Percentiles rank a stretch among this genome's conserved stretches.
These are phyloP conservation scores for Hydractinia symbiolongicarpus DNA, from an alignment of 30 jellyfish, hydroid and myxozoan species.

Conservation along the genomic window DNA sequence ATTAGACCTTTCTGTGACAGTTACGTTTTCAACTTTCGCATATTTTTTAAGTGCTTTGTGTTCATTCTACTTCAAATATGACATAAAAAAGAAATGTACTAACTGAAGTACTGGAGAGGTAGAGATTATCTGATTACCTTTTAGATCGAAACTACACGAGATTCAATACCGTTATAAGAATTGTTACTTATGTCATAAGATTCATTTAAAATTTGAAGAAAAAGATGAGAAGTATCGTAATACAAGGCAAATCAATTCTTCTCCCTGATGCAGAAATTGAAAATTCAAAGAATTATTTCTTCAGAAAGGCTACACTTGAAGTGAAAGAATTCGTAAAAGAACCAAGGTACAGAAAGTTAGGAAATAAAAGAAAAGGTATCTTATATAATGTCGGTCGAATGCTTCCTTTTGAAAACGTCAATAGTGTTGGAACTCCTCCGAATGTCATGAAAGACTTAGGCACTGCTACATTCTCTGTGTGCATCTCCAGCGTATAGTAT, in stretches of 20 bases:
- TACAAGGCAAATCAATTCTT: neutral
- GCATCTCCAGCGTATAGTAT: neutral
- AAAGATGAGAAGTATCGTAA: neutral
- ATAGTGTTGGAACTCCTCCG: neutral
- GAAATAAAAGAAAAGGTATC: neutral
- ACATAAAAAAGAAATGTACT: no score
- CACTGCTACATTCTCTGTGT: slow-evolving; percentile 7
- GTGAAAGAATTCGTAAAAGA: neutral
- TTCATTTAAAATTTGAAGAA: no score
- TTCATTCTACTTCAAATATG: no score
- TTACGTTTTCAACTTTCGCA: no score
- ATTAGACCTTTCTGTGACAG: no score
- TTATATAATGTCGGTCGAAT: slow-evolving; percentile 20
- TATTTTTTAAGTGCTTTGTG: no score
- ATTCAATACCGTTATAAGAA: no score
- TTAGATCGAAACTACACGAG: no score
- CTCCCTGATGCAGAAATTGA: slow-evolving; percentile 8
- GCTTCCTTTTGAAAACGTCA: neutral
- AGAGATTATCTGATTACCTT: no score
- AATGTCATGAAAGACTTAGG: slow-evolving; percentile 3
- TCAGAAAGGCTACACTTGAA: slow-evolving; percentile 22
- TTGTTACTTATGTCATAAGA: no score
- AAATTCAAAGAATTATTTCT: slow-evolving; percentile 7
- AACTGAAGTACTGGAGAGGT: no score
- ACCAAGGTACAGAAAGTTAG: neutral